Percentiles rank a stretch among this genome's conserved stretches.
phyloP scores from a whole-genome alignment of 1,140 invertebrate genomes.

The Drosophila nigromelanica region DNA sequence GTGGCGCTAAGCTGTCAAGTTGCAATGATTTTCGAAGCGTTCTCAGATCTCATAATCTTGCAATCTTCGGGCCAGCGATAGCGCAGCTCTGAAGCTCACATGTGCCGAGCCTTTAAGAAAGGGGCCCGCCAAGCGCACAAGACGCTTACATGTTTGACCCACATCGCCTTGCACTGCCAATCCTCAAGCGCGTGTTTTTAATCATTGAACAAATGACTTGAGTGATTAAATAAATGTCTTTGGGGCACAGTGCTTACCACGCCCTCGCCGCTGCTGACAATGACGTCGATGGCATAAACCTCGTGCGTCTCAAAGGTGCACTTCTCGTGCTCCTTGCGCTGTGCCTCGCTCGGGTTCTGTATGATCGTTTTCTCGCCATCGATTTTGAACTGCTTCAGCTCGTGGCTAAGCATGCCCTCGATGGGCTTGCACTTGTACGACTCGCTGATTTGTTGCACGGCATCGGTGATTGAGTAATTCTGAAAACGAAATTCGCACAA shows the following conservation, averaged over 20 bases:
- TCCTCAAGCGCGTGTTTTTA: constrained; percentile 78
- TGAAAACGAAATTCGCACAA: constrained; percentile 83
- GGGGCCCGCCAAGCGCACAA: constrained; percentile 31
- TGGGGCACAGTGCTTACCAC: constrained; percentile 84
- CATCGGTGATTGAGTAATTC: constrained; percentile 96
- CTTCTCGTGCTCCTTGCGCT: constrained; percentile 99
- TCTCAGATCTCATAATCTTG: constrained; percentile 84
- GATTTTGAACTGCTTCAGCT: constrained; percentile 97
- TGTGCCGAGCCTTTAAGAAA: constrained; percentile 40
- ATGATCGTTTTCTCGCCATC: constrained; percentile 99
- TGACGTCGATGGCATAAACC: constrained; percentile 99
- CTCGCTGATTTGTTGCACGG: constrained; percentile 96
- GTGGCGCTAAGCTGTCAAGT: background rate
- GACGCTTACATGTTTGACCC: constrained; percentile 28
- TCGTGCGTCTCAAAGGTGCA: constrained; percentile 98
- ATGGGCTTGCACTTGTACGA: constrained; percentile 98
- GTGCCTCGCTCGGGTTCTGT: constrained; percentile 98
- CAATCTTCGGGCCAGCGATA: constrained; percentile 60
- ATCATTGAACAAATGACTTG: constrained; percentile 68
- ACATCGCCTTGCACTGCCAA: constrained; percentile 35
- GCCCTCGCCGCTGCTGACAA: constrained; percentile 97
- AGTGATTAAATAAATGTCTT: background rate
- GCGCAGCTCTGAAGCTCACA: constrained; percentile 17
- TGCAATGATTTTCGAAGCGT: constrained; percentile 19
- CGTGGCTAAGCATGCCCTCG: constrained; percentile 99